Conservation (phyloP, 1,140 invertebrate genomes). For the Drosophila leontia region DNA sequence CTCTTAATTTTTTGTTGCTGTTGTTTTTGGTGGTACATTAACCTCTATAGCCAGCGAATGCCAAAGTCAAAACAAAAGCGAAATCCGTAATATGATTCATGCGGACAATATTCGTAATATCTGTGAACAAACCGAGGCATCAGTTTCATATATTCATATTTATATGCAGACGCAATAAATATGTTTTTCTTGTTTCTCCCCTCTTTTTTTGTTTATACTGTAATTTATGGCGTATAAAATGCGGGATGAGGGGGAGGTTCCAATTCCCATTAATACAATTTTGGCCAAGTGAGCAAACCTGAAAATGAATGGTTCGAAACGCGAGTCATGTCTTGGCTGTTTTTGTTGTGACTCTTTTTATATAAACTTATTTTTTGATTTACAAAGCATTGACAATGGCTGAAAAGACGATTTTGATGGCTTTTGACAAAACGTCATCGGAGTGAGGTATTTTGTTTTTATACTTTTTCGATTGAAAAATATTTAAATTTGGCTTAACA, state of each 20-base stretch:
- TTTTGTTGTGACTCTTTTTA: constrained; percentile 45
- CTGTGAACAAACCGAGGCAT: constrained; percentile 43
- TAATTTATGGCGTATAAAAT: constrained; percentile 63
- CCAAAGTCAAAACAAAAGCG: constrained; percentile 71
- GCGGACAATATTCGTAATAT: constrained; percentile 59
- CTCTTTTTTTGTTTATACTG: constrained; percentile 44
- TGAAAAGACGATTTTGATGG: constrained; percentile 50
- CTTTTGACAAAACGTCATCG: constrained; percentile 62
- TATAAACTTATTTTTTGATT: constrained; percentile 55
- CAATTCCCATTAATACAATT: constrained; percentile 51
- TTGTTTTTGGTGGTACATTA: constrained; percentile 60
- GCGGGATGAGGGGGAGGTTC: constrained; percentile 52
- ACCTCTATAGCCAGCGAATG: constrained; percentile 59
- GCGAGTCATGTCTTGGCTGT: constrained; percentile 28
- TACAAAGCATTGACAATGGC: constrained; percentile 55
- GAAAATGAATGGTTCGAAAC: constrained; percentile 36
- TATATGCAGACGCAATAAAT: constrained; percentile 35
- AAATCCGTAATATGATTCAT: constrained; percentile 75
- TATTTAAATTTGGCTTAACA: constrained; percentile 31
- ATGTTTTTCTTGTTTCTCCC: constrained; percentile 18
- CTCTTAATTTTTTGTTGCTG: constrained; percentile 1
- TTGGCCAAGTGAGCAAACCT: constrained; percentile 51
- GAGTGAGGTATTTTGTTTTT: constrained; percentile 7
- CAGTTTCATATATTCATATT: constrained; percentile 54
- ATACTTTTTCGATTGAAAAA: constrained; percentile 12